A percentile compares a stretch with the other conserved stretches of the same genome.
phyloP scores from a whole-genome alignment of 2,888 invertebrate genomes.

The Epirrhoe tristata region DNA sequence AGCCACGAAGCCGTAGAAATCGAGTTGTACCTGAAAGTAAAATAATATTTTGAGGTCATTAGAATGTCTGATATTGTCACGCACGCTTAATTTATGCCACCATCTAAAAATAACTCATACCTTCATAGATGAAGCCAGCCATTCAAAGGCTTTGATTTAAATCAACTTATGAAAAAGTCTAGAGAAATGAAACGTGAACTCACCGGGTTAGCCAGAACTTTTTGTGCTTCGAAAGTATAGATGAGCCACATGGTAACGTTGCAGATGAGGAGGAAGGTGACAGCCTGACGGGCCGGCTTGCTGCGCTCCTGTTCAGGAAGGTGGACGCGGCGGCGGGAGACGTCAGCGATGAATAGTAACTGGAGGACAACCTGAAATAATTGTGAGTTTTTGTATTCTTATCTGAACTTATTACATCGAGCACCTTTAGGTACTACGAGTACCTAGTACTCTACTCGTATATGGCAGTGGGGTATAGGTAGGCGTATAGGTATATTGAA shows the following conservation, averaged over 20 bases:
- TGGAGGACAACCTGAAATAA: constrained; percentile 92
- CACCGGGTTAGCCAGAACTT: constrained; percentile 96
- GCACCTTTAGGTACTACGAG: too few relatives aligned
- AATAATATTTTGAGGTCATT: neutral
- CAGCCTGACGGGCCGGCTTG: constrained; percentile 97
- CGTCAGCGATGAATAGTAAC: constrained; percentile 96
- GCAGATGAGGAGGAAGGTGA: constrained; percentile 97
- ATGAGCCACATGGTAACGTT: constrained; percentile 99
- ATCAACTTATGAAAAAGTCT: neutral
- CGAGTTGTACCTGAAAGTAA: constrained; percentile 88
- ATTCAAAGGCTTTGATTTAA: neutral
- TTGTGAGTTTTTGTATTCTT: neutral
- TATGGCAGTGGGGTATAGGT: too few relatives aligned
- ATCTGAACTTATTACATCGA: too few relatives aligned
- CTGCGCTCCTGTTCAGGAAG: constrained; percentile 96
- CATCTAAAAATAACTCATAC: neutral
- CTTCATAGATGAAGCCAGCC: neutral
- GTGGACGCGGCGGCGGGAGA: constrained; percentile 95
- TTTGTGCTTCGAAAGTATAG: constrained; percentile 97
- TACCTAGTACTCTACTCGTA: too few relatives aligned
- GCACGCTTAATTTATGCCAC: too few relatives aligned
- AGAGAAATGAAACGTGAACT: constrained; percentile 52
- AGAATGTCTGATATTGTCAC: neutral
- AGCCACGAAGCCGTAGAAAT: constrained; percentile 96
- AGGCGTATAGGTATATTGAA: too few relatives aligned